Percentiles rank a stretch among this genome's conserved stretches.
Conservation (phyloP, 2,797 vertebrate species). For the Ptychobarbus kaznakovi region DNA sequence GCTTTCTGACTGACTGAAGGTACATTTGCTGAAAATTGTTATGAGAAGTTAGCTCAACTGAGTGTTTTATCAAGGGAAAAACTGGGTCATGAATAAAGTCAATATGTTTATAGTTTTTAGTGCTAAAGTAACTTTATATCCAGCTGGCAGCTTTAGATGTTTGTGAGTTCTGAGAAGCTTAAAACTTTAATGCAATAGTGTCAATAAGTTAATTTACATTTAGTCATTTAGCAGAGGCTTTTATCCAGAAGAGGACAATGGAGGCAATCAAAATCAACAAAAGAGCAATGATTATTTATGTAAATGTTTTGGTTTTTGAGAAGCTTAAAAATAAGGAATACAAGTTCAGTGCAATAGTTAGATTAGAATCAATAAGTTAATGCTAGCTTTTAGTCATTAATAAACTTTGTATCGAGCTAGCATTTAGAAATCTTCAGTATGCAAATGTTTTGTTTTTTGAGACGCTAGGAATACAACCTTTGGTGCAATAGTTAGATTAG, state of each 20-base stretch:
- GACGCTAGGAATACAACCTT: slow-evolving; percentile 49
- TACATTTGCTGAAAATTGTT: neutral
- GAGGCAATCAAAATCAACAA: too few relatives aligned
- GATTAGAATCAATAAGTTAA: neutral
- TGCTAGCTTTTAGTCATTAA: neutral
- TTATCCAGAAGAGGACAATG: too few relatives aligned
- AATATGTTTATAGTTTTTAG: neutral
- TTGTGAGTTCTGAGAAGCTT: neutral
- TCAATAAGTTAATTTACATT: neutral
- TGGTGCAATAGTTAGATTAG: neutral
- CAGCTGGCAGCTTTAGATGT: neutral
- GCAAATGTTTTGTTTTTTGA: slow-evolving; percentile 53
- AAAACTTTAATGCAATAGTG: neutral
- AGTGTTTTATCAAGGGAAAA: neutral
- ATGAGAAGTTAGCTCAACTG: neutral
- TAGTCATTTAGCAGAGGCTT: too few relatives aligned
- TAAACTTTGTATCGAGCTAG: neutral
- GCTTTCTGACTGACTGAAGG: slow-evolving; percentile 6
- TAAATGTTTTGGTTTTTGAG: too few relatives aligned
- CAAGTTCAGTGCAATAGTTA: neutral
- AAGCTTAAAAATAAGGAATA: too few relatives aligned
- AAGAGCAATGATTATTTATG: too few relatives aligned
- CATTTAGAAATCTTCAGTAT: neutral
- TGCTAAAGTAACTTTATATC: neutral
- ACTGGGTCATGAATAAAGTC: neutral